Base-by-base conservation (phyloP, 2,888 invertebrate species). In the Platypus cylindrus region DNA sequence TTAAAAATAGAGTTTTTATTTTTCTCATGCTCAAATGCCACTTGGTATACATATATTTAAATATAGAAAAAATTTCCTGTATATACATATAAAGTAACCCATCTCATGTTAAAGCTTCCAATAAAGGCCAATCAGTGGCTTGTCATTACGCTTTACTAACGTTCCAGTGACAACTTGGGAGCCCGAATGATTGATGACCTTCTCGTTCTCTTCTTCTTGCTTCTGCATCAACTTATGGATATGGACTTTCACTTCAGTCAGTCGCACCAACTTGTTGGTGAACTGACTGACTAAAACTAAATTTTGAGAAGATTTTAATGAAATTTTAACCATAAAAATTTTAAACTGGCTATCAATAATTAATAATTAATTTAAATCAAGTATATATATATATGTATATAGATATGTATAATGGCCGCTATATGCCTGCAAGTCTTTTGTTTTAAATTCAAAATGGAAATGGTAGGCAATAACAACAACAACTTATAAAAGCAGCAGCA, bases 111-210 rank as follows among this genome's bases (percentile, higher is more conserved):
- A 63, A 64, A 58, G 41, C 58, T 60, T 56, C 62, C 60, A 63
- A 65, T 65, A 63, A 65, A 58, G 61, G 60, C 63, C 63, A 65
- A 66, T 66, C 64, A 65, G 60, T 63, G 63, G 56, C 57, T 59
- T 63, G 64, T 65, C 64, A 63, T 56, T 51, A 54, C 47, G 49
- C 55, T 56, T 59, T 57, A 57, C 58, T 53, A n/a, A 49, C 57
- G 53, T 48, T 52, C 53, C 52, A 49, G 48, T 52, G 55, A 55
- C 57, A 56, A 55, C 57, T 58, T 53, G 44, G 50, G 56, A n/a
- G n/a, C n/a, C 37, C 30, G 40, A 18, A 33, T 60, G 58, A 60
- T 60, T 58, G 58, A 60, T 60, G 55, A 48, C 58, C n/a, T n/a
- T n/a, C n/a, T n/a, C n/a, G n/a, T n/a, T n/a, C n/a, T 51, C 54